These are phyloP conservation scores for Drosophila melanocephala DNA, from an alignment of 2,888 invertebrate species.

Conservation along the genomic window DNA sequence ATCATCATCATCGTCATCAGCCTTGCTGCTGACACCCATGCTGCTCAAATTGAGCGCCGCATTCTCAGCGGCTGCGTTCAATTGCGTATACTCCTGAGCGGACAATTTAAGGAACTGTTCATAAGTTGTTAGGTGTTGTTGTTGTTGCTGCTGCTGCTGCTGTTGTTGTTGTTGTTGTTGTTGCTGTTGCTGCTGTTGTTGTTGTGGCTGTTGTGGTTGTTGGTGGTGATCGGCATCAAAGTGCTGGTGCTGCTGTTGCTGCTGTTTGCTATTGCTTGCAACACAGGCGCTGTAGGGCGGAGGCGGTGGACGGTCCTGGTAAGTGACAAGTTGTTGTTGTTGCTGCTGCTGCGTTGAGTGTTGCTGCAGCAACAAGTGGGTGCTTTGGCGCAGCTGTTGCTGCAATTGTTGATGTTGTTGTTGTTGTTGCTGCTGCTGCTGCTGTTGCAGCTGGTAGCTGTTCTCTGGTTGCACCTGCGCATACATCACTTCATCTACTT, in stretches of 20 bases:
- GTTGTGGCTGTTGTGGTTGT: slow-evolving; percentile 34
- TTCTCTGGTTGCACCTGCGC: slow-evolving; percentile 52
- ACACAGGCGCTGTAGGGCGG: slow-evolving; percentile 68
- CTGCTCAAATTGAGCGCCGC: slow-evolving; percentile 74
- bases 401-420: slow-evolving; percentile 39
- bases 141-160: slow-evolving; percentile 23
- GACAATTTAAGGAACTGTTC: slow-evolving; percentile 82
- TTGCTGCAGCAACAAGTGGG: slow-evolving; percentile 37
- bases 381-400: slow-evolving; percentile 36
- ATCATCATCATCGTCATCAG: slow-evolving; percentile 11
- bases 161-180: slow-evolving; percentile 24
- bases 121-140: slow-evolving; percentile 71
- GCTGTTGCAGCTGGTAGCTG: slow-evolving; percentile 48
- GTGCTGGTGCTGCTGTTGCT: slow-evolving; percentile 25
- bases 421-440: slow-evolving; percentile 39
- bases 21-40: slow-evolving; percentile 45
- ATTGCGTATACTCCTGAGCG: slow-evolving; percentile 66
- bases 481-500: slow-evolving; percentile 62
- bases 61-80: slow-evolving; percentile 57
- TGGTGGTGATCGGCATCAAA: slow-evolving; percentile 33
- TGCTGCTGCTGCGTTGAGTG: slow-evolving; percentile 20
- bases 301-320: slow-evolving; percentile 67
- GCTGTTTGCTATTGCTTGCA: slow-evolving; percentile 40
- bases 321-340: slow-evolving; percentile 42
- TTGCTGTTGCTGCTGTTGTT: slow-evolving; percentile 10